Evolutionary conservation across 2,888 invertebrate species (phyloP), one percentile per base, ranked within the genome.

Genomic region (Bembecia ichneumoniformis): DNA sequence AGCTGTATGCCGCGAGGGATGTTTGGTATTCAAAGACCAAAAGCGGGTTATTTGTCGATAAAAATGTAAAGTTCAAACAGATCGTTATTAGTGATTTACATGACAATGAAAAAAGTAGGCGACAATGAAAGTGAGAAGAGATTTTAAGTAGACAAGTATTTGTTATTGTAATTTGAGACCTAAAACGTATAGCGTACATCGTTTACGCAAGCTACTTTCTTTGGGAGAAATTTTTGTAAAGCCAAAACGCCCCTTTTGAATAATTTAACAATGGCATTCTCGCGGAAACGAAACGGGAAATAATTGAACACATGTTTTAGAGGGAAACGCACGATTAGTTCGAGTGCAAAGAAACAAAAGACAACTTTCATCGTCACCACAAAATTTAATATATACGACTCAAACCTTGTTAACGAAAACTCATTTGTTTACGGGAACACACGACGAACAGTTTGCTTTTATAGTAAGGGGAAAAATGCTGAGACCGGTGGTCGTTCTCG

Each of bases 311-410:
- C 67, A 64, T 64, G 59, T 71, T 80, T 84, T 83, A 74, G 79
- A 81, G 71, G 75, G 74, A 58, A 58, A 68, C 66, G 68, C 71
- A 75, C 77, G 78, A 78, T 81, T 77, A 73, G 74, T 75, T 77
- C 70, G 66, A 75, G 57, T 71, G 64, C 73, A 70, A 78, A 28
- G 28, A 28, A 80, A 84, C 84, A 84, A 84, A 73, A 68, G 56
- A 60, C 50, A 67, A 75, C 82, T 83, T 83, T 84, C 82, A 72
- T 78, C 67, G 57, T 53, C 57, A 63, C 60, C 68, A 71, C 64
- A 65, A 75, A 77, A 79, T 72, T 17, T 16, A 17, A 16, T 44
- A 44, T 17, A 44, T 40, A 44, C 44, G 44, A 44, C 9, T 4
- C 10, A 15, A 14, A 11, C n/a, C 2, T 44, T 57, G 58, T 59